Evolutionary conservation across 2,113 vertebrate species (phyloP), one percentile per base, ranked within the genome.

Genomic region (Halichoerus grypus): DNA sequence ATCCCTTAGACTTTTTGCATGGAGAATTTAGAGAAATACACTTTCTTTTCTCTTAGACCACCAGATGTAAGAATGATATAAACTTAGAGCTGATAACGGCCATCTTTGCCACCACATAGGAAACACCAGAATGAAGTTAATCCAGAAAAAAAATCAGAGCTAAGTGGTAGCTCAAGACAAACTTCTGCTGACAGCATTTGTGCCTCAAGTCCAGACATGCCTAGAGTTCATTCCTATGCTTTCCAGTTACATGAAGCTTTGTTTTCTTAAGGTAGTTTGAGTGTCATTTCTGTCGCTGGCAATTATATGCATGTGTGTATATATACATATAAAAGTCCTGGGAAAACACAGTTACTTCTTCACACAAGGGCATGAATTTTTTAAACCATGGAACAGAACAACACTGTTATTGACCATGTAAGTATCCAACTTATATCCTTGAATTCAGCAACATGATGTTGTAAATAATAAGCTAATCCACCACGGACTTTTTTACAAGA

Each of bases 221-320:
- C 13, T 84, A 16, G 53, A 91, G 11, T 36, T 76, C 24, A 42
- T 46, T 91, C 36, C 46, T 92, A 55, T 67, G 5, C 5, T 92
- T 74, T 39, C 18, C 71, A n/a, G 31, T 77, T 69, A n/a, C 33
- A 71, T 49, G 11, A 81, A 13, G 2, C 42, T 51, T 82, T 77
- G 26, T 63, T 93, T 97, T 57, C 46, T 84, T 95, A 91, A 79
- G 28, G 16, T 82, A 82, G 5, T 57, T 49, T 94, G 33, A 92
- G 7, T 95, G 15, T 22, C 49, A 67, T 89, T 92, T 88, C 79
- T 86, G 80, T 95, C 74, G 39, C 19, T 67, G 28, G 9, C 33
- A 91, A 77, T 55, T 74, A 13, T 49, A 3, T 42, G 3, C 10
- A 16, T 69, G 65, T 67, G 65, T 28, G n/a, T n/a, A 69, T 4